Evolutionary conservation across 2,888 invertebrate species (phyloP).

Genomic region (Lithosia quadra): DNA sequence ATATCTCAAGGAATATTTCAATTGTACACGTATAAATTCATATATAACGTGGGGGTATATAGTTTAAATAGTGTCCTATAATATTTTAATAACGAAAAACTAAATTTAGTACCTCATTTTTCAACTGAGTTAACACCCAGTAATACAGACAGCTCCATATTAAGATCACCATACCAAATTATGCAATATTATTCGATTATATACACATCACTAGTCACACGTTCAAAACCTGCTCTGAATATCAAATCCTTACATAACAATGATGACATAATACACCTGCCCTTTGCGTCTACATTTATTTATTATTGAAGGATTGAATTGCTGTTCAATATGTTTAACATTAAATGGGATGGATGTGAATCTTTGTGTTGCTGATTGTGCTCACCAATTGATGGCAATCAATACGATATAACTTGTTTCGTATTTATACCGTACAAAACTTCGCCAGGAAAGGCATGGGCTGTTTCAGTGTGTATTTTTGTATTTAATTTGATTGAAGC

Average conservation of each 20-base stretch:
- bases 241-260: background rate
- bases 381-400: background rate
- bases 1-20: background rate
- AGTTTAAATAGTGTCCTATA: no score
- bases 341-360: background rate
- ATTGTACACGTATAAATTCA: background rate
- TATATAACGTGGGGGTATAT: no score
- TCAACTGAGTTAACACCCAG: background rate
- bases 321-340: slow-evolving; percentile 1
- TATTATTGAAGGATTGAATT: background rate
- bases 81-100: no score
- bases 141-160: slow-evolving; percentile 10
- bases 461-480: no score
- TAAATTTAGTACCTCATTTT: background rate
- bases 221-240: slow-evolving; percentile 13
- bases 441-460: background rate
- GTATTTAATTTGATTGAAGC: no score
- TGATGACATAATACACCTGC: slow-evolving; percentile 13
- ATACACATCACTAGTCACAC: slow-evolving; percentile 17
- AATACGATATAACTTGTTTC: background rate
- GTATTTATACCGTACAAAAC: background rate
- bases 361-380: background rate
- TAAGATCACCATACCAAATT: slow-evolving; percentile 13
- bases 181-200: slow-evolving; percentile 24
- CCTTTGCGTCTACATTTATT: background rate